Evolutionary conservation across 2,113 vertebrate species (phyloP).

Genomic region (Hemichromis elongatus): DNA sequence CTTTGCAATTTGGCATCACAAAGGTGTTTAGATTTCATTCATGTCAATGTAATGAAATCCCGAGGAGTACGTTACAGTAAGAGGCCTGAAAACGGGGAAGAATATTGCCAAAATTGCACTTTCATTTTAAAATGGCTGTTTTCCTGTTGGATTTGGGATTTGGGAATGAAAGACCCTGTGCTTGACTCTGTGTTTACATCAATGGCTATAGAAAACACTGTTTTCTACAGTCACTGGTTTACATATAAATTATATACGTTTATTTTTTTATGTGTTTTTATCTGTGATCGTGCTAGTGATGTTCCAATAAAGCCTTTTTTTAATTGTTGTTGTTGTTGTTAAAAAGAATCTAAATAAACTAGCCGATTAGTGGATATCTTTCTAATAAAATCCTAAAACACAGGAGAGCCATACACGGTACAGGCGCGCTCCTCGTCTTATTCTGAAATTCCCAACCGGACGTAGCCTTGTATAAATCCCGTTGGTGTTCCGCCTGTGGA

Average conservation of each 20-base stretch:
- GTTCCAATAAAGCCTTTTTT: not conserved
- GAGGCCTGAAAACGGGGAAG: too few species aligned
- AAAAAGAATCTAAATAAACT: not conserved
- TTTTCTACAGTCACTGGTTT: too few species aligned
- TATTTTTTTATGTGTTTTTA: not conserved
- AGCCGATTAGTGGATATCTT: not conserved
- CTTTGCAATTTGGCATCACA: too few species aligned
- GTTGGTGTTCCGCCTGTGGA: not conserved
- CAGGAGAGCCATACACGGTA: fast-evolving
- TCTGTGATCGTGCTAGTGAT: not conserved
- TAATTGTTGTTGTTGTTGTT: not conserved
- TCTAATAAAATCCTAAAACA: not conserved
- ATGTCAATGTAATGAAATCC: too few species aligned
- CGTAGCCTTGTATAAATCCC: not conserved
- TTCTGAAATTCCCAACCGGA: constrained; percentile 37
- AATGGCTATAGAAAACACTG: too few species aligned
- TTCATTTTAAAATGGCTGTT: too few species aligned
- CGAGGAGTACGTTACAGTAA: too few species aligned
- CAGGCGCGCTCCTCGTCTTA: not conserved
- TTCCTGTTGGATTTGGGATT: too few species aligned
- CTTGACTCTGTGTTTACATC: too few species aligned
- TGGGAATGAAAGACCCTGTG: too few species aligned
- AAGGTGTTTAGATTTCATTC: too few species aligned
- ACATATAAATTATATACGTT: not conserved
- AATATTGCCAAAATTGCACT: too few species aligned